Base-by-base conservation (phyloP, 1,140 invertebrate genomes). In the Penaeus chinensis region DNA sequence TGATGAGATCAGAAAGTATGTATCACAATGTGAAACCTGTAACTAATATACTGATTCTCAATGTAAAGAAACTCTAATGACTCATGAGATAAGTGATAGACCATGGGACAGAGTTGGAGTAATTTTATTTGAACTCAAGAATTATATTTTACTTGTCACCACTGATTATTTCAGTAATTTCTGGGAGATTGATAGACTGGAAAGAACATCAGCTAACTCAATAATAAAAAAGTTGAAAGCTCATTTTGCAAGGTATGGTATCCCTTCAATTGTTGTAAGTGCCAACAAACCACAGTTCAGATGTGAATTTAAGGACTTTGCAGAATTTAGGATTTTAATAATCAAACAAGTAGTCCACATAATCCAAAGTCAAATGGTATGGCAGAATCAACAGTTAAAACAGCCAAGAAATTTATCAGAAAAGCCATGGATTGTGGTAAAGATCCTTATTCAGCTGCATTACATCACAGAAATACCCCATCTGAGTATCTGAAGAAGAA, bases 91-190 rank as follows among this genome's bases (percentile, higher is more conserved):
- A 42, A 32, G 32, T 32, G 27, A 47, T 24, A 3, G 24, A 16
- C 27, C 77, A 42, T 42, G 37, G 76, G 19, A 42, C 13, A 47
- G 4, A 47, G 77, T 42, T 54, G 54, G 37, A 54, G 32, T 11
- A 18, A 0, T 16, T 20, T 20, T 24, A 77, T 77, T 77, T 22
- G 13, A 79, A 62, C 22, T 82, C 18, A 65, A 24, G 37, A 82
- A 47, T 60, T 47, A 24, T 32, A 16, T 47, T 27, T 37, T 79
- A 24, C 37, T 79, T 47, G 37, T 19, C n/a, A 42, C 3, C 2
- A 2, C 47, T 18, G 80, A 82, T 42, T 82, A 82, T 82, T 82
- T 63, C 19, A 62, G 80, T 27, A 82, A 20, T 82, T 62, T 65
- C 62, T 32, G 80, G 62, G 19, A 63, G 65, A 54, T 81, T 37